Conservation (phyloP, 2,797 vertebrate species). For the Podargus strigoides region DNA sequence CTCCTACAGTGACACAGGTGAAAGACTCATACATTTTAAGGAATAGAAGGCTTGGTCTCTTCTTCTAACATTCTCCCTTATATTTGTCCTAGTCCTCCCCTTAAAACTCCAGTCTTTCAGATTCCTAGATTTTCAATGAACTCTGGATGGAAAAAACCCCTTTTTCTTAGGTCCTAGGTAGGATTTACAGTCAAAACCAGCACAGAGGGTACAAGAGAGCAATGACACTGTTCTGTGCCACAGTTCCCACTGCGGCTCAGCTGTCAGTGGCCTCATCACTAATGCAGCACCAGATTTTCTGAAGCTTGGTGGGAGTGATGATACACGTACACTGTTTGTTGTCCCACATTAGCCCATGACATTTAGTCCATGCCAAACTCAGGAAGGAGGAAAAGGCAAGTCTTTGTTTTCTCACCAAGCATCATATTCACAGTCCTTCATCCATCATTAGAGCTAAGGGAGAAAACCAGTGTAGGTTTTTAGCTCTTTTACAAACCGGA, state of each 20-base stretch:
- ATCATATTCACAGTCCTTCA: neutral
- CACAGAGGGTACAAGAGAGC: neutral
- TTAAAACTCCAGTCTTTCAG: neutral
- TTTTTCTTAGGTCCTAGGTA: neutral
- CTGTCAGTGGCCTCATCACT: neutral
- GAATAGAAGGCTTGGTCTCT: neutral
- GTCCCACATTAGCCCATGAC: neutral
- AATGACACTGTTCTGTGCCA: neutral
- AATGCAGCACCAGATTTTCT: neutral
- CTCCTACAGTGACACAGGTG: neutral
- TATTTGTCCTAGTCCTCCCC: neutral
- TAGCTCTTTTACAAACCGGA: neutral
- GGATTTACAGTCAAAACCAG: neutral
- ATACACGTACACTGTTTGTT: too few species aligned
- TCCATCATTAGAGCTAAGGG: rapidly evolving
- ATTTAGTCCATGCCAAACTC: neutral
- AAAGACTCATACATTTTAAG: neutral
- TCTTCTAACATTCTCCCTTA: neutral
- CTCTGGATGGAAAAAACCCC: neutral
- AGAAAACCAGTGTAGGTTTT: neutral
- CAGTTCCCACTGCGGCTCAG: neutral
- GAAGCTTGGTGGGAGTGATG: neutral
- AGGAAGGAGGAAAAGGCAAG: neutral
- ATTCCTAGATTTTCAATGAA: neutral
- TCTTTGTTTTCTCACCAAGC: neutral